Conservation (phyloP, 1,140 invertebrate genomes). For the Anadara kagoshimensis region DNA sequence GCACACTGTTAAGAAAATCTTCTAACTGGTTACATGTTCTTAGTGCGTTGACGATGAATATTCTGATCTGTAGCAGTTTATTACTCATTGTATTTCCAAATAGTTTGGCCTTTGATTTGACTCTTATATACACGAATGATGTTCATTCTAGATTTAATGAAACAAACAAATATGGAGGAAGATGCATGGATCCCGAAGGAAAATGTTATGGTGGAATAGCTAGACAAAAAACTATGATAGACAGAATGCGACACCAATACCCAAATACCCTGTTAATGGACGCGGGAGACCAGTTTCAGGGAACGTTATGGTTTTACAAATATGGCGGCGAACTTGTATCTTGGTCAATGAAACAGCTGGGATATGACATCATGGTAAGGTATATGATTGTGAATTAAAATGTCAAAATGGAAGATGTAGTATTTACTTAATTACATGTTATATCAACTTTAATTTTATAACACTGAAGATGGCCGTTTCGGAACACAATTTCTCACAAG, state of each 20-base stretch:
- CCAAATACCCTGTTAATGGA: conserved; percentile 85
- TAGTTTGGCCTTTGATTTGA: conserved; percentile 75
- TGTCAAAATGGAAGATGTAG: too few species aligned
- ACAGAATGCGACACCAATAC: conserved; percentile 75
- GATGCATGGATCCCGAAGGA: conserved; percentile 78
- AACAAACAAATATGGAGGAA: conserved; percentile 79
- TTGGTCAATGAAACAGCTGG: conserved; percentile 84
- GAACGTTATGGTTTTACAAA: conserved; percentile 87
- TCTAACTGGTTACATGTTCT: too few species aligned
- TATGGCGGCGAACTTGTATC: conserved; percentile 86
- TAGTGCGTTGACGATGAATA: too few species aligned
- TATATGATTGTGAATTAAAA: background rate
- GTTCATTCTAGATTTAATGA: conserved; percentile 91
- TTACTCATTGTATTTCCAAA: too few species aligned
- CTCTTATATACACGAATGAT: conserved; percentile 91
- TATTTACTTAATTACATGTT: too few species aligned
- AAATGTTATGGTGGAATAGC: conserved; percentile 90
- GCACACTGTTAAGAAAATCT: too few species aligned
- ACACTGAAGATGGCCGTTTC: too few species aligned
- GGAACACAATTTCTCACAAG: too few species aligned
- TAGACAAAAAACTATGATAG: conserved; percentile 74
- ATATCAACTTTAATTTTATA: too few species aligned
- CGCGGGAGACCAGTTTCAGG: conserved; percentile 92
- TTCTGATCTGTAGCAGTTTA: too few species aligned
- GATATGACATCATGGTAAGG: conserved; percentile 88